Conservation (phyloP, 2,888 invertebrate genomes). For the Azorinus chamasolen region DNA sequence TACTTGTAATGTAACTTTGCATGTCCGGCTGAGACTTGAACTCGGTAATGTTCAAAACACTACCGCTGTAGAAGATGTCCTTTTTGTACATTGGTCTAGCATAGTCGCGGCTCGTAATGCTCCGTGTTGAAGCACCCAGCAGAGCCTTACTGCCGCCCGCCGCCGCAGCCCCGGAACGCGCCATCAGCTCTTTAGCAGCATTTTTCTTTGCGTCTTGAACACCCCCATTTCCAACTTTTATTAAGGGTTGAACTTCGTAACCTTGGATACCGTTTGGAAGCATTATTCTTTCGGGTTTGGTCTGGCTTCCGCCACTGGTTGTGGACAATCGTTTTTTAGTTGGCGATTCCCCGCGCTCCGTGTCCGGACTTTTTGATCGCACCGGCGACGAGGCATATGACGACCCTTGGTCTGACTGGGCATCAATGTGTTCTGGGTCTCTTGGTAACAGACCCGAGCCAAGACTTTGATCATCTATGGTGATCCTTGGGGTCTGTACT, state of each 20-base stretch:
- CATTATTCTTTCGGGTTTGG: constrained; percentile 19
- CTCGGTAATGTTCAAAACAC: constrained; percentile 93
- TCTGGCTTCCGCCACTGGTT: constrained; percentile 32
- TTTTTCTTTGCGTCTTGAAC: constrained; percentile 28
- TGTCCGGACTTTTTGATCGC: constrained; percentile 51
- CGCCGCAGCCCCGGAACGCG: constrained; percentile 42
- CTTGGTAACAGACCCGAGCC: constrained; percentile 23
- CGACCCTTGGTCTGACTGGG: constrained; percentile 27
- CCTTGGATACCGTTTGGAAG: constrained; percentile 62
- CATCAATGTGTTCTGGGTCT: constrained; percentile 22
- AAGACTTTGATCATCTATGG: constrained; percentile 50
- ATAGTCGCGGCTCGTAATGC: constrained; percentile 58
- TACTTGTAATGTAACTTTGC: constrained; percentile 95
- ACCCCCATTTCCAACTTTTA: constrained; percentile 64
- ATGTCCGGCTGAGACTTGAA: constrained; percentile 97
- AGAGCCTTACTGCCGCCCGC: constrained; percentile 37
- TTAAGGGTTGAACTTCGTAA: constrained; percentile 69
- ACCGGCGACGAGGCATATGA: constrained; percentile 40
- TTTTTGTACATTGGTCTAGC: constrained; percentile 95
- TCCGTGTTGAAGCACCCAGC: constrained; percentile 49
- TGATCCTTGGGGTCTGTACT: constrained; percentile 66
- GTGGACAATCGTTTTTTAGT: constrained; percentile 41
- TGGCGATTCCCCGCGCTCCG: constrained; percentile 32
- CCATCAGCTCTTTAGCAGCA: constrained; percentile 52
- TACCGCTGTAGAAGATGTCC: constrained; percentile 99